Evolutionary conservation across 1,140 invertebrate genomes (phyloP), one percentile per base, ranked within the genome.

Genomic region (Pseudomyrmex sp.): DNA sequence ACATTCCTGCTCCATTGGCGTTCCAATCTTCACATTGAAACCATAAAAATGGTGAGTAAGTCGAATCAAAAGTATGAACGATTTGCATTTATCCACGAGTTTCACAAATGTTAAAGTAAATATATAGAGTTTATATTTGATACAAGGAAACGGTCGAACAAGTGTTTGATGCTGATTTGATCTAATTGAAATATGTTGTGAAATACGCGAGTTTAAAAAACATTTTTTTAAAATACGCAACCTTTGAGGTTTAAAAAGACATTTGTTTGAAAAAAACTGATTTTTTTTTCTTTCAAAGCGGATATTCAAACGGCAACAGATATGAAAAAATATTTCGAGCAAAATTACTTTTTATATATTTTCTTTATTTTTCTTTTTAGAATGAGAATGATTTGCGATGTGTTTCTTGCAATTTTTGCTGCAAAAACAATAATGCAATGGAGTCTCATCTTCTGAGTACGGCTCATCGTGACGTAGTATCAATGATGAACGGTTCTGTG

Each of bases 1-100:
- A 95, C 96, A 63, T 97, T 98, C 89, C 93, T 97, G 89, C 93
- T 95, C 12, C 98, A 98, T 91, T 97, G 98, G 96, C 94, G 94
- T 35, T 97, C 97, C 7, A 88, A 94, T 0, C 93, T 95, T 13
- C 98, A 98, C 84, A 88, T 91, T 50, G 48, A 91, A 7, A 95
- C 91, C 18, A 94, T 95, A 48, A 26, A 83, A n/a, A 74, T 59
- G 69, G 88, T 89, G 23, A 80, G 66, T 72, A 5, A 13, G 48
- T 35, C 23, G 23, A 13, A 10, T 61, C 44, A 46, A 59, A 15
- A 74, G 59, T 23, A 23, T 2, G 46, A 59, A 46, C 56, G 18
- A 20, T 18, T 59, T 46, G n/a, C 23, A 20, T 26, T 26, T 26
- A 26, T 26, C 2, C 26, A 3, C 26, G 26, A 26, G 26, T 26